phyloP scores from a whole-genome alignment of 2,888 invertebrate genomes.

The Agrochola circellaris region DNA sequence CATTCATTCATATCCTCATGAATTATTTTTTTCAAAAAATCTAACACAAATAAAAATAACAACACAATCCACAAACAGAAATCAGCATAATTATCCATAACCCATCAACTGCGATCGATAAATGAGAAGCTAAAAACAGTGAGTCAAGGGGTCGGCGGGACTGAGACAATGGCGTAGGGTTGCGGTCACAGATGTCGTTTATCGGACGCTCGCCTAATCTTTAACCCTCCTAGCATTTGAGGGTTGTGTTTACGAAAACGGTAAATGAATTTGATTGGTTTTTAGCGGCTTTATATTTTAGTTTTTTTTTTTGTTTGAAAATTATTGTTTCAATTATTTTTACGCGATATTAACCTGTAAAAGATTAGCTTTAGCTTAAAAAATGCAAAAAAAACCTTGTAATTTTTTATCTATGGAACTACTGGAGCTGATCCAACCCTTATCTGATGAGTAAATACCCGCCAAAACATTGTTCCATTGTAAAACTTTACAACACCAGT shows the following conservation, averaged over 20 bases:
- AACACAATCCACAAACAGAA: slow-evolving; percentile 24
- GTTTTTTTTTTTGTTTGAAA: background rate
- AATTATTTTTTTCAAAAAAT: background rate
- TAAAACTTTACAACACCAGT: too few relatives aligned
- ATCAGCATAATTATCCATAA: slow-evolving; percentile 63
- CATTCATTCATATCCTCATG: background rate
- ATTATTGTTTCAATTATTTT: too few relatives aligned
- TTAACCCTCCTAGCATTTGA: slow-evolving; percentile 72
- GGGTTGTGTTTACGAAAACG: slow-evolving; percentile 61
- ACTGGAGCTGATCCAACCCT: too few relatives aligned
- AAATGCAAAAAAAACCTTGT: too few relatives aligned
- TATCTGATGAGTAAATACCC: too few relatives aligned
- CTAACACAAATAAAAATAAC: background rate
- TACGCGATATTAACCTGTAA: too few relatives aligned
- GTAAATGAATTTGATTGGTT: slow-evolving; percentile 59
- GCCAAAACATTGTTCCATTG: too few relatives aligned
- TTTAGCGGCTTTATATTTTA: slow-evolving; percentile 12
- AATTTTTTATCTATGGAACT: too few relatives aligned
- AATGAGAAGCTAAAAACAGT: slow-evolving; percentile 73
- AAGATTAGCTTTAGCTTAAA: too few relatives aligned
- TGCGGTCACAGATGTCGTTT: slow-evolving; percentile 88
- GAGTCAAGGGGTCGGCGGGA: slow-evolving; percentile 73
- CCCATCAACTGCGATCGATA: slow-evolving; percentile 67
- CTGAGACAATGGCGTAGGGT: slow-evolving; percentile 77
- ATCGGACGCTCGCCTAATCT: slow-evolving; percentile 81